Evolutionary conservation across 2,797 vertebrate genomes (phyloP), one percentile per base, ranked within the genome.

Genomic region (Gadopsis marmoratus): DNA sequence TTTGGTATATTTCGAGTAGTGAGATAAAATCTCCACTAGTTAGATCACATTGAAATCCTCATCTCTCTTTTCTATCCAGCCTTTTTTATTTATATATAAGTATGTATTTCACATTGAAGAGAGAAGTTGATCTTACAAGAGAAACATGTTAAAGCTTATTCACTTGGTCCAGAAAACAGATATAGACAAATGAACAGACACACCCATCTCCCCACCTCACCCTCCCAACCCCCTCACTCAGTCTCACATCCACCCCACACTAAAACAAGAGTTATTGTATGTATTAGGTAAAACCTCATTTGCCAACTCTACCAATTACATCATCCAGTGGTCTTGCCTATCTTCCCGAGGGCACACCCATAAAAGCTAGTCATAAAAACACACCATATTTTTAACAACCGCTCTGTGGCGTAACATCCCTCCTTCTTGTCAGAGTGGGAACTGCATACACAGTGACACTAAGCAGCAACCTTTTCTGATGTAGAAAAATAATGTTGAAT

Each of bases 301-400:
- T 71, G 79, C 84, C 84, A 84, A 47, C 71, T 79, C 55, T 50
- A 60, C 79, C 78, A 69, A 54, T 88, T 48, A 91, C 74, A 43
- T 92, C 86, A 86, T 85, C 71, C 74, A 54, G 67, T 75, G 62
- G 54, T 67, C 35, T 70, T 59, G 76, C 78, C 71, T 76, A 63
- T 86, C 71, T 82, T 81, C 82, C 67, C 21, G 33, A 56, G 63
- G 71, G 65, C 76, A 74, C 59, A 55, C 64, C 82, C 79, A 81
- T 88, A 76, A 85, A 90, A 85, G 45, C 43, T 72, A 53, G 71
- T 71, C 84, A 75, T 88, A 85, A 89, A 85, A 87, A 63, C 56
- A 21, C 60, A n/a, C 47, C 63, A 37, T 83, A 80, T 88, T 90
- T 88, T 76, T 80, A 81, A 79, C 78, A 31, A 69, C 4, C 56